Conservation (phyloP, 2,888 invertebrate genomes). For the Lasioglossum vierecki region DNA sequence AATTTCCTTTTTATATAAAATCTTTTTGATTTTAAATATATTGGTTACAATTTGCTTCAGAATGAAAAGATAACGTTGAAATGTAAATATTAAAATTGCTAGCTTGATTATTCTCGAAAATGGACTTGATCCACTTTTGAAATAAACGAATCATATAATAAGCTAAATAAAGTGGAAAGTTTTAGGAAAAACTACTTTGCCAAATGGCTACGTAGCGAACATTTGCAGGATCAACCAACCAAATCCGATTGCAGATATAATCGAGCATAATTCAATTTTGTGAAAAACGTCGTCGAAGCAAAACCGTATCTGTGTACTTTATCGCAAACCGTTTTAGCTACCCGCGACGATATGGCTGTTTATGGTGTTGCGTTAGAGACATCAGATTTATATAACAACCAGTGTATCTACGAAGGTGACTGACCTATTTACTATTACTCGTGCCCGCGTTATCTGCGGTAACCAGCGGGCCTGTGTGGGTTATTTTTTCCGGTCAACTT, state of each 20-base stretch:
- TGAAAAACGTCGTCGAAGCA: neutral
- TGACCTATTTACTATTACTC: slow-evolving; percentile 70
- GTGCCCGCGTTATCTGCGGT: slow-evolving; percentile 66
- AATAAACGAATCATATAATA: no score
- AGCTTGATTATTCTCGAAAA: no score
- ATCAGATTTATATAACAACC: slow-evolving; percentile 68
- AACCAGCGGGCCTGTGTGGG: slow-evolving; percentile 34
- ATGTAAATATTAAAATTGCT: no score
- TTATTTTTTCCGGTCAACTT: slow-evolving; percentile 38
- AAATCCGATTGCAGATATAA: neutral
- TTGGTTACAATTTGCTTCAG: no score
- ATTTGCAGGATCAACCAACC: neutral
- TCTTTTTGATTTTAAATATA: no score
- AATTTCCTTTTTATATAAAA: no score
- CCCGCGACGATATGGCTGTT: slow-evolving; percentile 49
- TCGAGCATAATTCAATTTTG: neutral
- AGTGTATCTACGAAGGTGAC: slow-evolving; percentile 69
- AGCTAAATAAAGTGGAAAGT: no score
- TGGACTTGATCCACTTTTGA: no score
- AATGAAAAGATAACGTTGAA: no score
- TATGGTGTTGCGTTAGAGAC: slow-evolving; percentile 57
- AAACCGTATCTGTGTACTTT: slow-evolving; percentile 11
- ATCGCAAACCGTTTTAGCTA: slow-evolving; percentile 8
- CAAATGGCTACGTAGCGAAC: neutral
- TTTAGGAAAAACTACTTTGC: neutral